Evolutionary conservation across 2,113 vertebrate species (phyloP).

Genomic region (Loxodonta africana): DNA sequence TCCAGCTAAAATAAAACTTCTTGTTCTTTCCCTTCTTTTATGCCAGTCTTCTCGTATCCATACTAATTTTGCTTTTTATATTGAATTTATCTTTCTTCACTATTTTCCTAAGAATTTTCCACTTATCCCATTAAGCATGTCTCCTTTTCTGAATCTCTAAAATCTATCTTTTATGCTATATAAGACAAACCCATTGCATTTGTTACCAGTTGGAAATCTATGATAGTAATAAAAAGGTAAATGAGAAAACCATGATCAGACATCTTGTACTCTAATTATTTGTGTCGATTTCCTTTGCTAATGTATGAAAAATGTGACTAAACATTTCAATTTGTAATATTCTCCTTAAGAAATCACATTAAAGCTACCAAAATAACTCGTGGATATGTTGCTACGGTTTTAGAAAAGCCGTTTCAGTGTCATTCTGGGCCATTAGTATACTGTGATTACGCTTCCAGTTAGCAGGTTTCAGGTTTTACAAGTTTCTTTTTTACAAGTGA

Average conservation of each 20-base stretch:
- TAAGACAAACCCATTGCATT: neutral
- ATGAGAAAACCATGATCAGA: neutral
- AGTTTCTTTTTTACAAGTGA: neutral
- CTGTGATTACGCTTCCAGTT: conserved; percentile 24
- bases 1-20: neutral
- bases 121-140: neutral
- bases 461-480: conserved; percentile 6
- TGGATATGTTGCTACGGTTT: neutral
- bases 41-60: neutral
- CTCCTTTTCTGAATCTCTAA: neutral
- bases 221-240: neutral
- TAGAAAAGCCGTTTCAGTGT: neutral
- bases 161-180: neutral
- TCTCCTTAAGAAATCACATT: neutral
- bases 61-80: neutral
- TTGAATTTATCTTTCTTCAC: neutral
- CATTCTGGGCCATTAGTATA: conserved; percentile 31
- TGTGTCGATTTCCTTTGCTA: neutral
- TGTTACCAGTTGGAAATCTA: neutral
- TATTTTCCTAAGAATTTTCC: neutral
- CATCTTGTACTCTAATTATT: neutral
- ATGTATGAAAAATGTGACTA: neutral
- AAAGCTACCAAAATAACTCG: neutral
- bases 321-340: conserved; percentile 4
- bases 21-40: neutral